Base-by-base conservation (phyloP, 2,888 invertebrate genomes). In the Thecocarcelia acutangulata region DNA sequence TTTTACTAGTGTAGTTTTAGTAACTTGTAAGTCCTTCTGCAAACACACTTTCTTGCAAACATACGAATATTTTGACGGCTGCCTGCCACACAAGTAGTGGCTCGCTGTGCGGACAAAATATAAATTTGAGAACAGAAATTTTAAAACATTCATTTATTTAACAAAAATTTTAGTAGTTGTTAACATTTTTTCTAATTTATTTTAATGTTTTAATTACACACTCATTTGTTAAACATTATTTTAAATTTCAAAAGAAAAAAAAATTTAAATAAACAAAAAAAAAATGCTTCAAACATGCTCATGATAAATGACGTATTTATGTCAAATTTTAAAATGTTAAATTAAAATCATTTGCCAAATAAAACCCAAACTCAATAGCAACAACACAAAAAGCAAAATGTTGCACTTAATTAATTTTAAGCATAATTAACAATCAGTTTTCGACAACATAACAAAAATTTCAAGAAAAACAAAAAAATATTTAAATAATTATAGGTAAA, bases 261-360 rank as follows among this genome's bases (percentile, higher is more conserved):
- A 54, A 61, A 40, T 21, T n/a, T 11, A 42, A 13, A 24, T 15
- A 40, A 33, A 17, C n/a, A 44, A 15, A 28, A 21, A 48, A 28
- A 40, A 33, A 12, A 21, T 40, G n/a, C 15, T 54, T 61, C 37
- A 78, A 78, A 59, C 17, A 66, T 70, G 69, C 75, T 64, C 73
- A 74, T 80, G 79, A 83, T 73, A 83, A 83, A 83, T 76, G 79
- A 80, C 68, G 79, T 80, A 69, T 82, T 82, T 83, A 80, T 83
- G 79, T 83, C 83, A 79, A 73, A 72, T 76, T 68, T 70, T 61
- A 17, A 64, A 83, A 75, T 75, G 48, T 80, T 73, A 63, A 76
- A 76, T 73, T 75, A 56, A 68, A 69, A 69, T 24, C 37, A 78
- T 72, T 74, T 78, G 59, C 59, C 52, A 82, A 74, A 42, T 42